These are phyloP conservation scores for Sinosuthora webbiana DNA, from an alignment of 2,113 vertebrate species.

Conservation along the genomic window DNA sequence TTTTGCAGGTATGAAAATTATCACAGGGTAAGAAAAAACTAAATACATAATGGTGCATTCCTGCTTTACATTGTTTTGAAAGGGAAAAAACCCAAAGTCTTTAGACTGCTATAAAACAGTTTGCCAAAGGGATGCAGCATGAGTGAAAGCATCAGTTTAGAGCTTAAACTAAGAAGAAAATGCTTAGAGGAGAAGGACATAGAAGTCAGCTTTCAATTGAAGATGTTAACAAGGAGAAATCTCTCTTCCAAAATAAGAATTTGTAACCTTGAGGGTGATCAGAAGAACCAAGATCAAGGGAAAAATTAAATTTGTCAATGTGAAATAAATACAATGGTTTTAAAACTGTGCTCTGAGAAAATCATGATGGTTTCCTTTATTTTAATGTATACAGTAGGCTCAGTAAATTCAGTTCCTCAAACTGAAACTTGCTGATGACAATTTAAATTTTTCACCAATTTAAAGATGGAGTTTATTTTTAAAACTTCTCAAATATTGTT, in stretches of 20 bases:
- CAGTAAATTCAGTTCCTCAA: neutral
- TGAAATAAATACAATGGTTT: neutral
- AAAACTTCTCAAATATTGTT: neutral
- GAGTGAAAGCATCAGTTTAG: neutral
- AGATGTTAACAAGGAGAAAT: neutral
- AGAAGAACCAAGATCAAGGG: neutral
- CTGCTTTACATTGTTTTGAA: neutral
- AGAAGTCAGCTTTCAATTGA: neutral
- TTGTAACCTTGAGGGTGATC: neutral
- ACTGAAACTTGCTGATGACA: neutral
- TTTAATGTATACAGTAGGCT: neutral
- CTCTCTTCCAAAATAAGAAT: neutral
- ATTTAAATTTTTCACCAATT: neutral
- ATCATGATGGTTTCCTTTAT: neutral
- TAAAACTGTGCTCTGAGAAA: neutral
- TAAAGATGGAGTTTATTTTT: neutral
- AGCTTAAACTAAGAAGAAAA: neutral
- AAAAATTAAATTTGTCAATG: neutral
- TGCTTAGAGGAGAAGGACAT: neutral
- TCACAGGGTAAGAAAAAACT: neutral
- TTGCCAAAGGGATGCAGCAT: neutral
- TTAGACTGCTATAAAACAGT: neutral
- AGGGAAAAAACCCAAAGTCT: neutral
- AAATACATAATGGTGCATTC: neutral
- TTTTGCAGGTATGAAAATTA: neutral